Percentiles rank a stretch among this genome's conserved stretches.
Conservation (phyloP, 2,113 vertebrate genomes). For the Elachura formosa region DNA sequence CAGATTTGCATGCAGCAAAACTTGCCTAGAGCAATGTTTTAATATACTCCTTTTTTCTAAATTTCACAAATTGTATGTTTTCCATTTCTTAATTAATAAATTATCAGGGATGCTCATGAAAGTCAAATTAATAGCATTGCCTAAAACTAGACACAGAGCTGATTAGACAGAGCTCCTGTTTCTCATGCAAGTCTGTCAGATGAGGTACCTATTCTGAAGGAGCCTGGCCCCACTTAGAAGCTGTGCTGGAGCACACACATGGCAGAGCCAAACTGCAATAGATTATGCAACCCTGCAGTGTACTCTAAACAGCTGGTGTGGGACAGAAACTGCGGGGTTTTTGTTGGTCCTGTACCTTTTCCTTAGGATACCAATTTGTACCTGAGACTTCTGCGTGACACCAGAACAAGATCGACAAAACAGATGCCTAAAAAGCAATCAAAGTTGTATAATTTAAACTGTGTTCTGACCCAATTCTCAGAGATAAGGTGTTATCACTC, state of each 20-base stretch:
- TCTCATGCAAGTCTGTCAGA: not conserved
- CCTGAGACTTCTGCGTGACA: not conserved
- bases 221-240: not conserved
- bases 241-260: not conserved
- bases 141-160: constrained; percentile 9
- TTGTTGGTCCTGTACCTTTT: not conserved
- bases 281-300: not conserved
- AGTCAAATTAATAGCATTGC: constrained; percentile 52
- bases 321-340: not conserved
- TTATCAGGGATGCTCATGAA: constrained; percentile 46
- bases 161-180: constrained; percentile 10
- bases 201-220: not conserved
- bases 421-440: constrained; percentile 14
- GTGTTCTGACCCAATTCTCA: not conserved
- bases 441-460: not conserved
- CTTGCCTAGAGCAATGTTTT: constrained; percentile 48
- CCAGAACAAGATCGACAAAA: not conserved
- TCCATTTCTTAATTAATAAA: constrained; percentile 63
- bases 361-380: not conserved
- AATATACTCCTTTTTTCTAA: constrained; percentile 45
- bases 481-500: constrained; percentile 36
- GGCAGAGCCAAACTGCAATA: not conserved
- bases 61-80: constrained; percentile 51
- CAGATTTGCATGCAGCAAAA: constrained; percentile 51
- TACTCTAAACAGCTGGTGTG: not conserved